A percentile compares a stretch with the other conserved stretches of the same genome.
phyloP scores from a whole-genome alignment of 1,140 invertebrate species.

The Papilio dardanus region DNA sequence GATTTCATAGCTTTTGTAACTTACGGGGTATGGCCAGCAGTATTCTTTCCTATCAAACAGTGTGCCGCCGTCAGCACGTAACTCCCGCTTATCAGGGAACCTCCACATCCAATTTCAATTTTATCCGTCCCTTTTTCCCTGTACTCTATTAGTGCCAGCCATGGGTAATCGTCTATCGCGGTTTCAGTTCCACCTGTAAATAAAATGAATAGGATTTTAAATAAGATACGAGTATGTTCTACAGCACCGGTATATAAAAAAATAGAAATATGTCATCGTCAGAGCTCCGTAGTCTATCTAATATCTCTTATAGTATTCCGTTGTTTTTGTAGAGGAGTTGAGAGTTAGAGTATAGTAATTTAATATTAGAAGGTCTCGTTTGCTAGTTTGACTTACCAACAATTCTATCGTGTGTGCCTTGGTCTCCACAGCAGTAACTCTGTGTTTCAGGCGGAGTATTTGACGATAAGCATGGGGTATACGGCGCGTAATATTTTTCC shows the following conservation, averaged over 20 bases:
- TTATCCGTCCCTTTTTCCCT: slow-evolving; percentile 41
- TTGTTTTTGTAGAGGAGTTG: too few relatives aligned
- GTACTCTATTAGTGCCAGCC: slow-evolving; percentile 62
- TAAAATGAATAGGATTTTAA: background rate
- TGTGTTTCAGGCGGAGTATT: slow-evolving; percentile 42
- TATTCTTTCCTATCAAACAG: slow-evolving; percentile 47
- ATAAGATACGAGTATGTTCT: background rate
- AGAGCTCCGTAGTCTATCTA: too few relatives aligned
- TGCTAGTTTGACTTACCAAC: slow-evolving; percentile 33
- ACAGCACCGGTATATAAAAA: background rate
- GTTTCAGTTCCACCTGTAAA: slow-evolving; percentile 55
- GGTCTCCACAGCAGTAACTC: slow-evolving; percentile 52
- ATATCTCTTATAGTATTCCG: too few relatives aligned
- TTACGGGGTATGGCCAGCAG: slow-evolving; percentile 51
- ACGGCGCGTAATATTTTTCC: background rate
- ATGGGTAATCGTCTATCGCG: slow-evolving; percentile 61
- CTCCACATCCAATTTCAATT: slow-evolving; percentile 59
- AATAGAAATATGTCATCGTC: slow-evolving; percentile 14
- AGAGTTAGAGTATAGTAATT: too few relatives aligned
- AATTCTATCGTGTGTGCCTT: slow-evolving; percentile 36
- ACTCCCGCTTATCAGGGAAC: slow-evolving; percentile 58
- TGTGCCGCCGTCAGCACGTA: slow-evolving; percentile 68
- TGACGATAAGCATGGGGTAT: background rate
- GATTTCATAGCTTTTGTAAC: slow-evolving; percentile 34
- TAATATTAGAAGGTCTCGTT: background rate